Conservation (phyloP, 1,140 invertebrate species). For the Papilio helenus region DNA sequence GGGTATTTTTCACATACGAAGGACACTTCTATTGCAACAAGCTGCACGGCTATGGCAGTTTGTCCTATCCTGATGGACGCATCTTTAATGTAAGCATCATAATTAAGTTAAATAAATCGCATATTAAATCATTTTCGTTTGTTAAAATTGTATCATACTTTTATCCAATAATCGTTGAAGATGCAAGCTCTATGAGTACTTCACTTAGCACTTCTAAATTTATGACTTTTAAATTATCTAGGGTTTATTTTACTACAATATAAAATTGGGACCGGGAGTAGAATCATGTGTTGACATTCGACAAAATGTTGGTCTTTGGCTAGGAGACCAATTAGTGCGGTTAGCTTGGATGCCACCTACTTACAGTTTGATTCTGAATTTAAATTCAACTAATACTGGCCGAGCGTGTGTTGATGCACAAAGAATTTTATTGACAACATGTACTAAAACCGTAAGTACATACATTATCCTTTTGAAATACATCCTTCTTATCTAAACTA, state of each 20-base stretch:
- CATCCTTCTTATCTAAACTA: neutral
- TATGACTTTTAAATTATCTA: slow-evolving; percentile 43
- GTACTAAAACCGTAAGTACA: slow-evolving; percentile 53
- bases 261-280: slow-evolving; percentile 82
- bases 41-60: slow-evolving; percentile 80
- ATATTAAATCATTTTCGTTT: neutral
- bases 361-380: slow-evolving; percentile 54
- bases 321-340: slow-evolving; percentile 68
- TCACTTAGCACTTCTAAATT: neutral
- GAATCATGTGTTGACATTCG: slow-evolving; percentile 65
- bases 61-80: slow-evolving; percentile 77
- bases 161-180: too few species aligned
- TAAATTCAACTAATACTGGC: slow-evolving; percentile 48
- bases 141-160: too few species aligned
- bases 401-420: slow-evolving; percentile 50
- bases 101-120: neutral
- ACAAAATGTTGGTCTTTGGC: slow-evolving; percentile 82
- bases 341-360: slow-evolving; percentile 64
- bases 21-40: slow-evolving; percentile 79
- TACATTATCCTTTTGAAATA: neutral
- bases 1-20: slow-evolving; percentile 72
- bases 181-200: too few species aligned
- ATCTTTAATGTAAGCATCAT: slow-evolving; percentile 61
- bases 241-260: slow-evolving; percentile 78
- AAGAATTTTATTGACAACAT: slow-evolving; percentile 49